phyloP scores from a whole-genome alignment of 2,113 vertebrate species.

The Plestiodon gilberti region DNA sequence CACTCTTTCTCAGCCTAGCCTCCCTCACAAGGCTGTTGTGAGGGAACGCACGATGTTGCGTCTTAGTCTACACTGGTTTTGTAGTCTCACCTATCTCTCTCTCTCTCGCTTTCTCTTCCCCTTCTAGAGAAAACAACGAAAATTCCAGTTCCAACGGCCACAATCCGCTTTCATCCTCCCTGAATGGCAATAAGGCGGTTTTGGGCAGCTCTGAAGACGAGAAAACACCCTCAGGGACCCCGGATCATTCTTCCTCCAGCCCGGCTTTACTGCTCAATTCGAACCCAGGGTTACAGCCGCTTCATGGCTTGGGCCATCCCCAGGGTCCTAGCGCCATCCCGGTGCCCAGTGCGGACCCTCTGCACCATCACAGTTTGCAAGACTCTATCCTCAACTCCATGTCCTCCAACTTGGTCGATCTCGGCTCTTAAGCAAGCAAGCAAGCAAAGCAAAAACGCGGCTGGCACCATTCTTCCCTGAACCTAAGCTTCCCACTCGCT shows the following conservation, averaged over 20 bases:
- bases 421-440: conserved; percentile 87
- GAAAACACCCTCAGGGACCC: conserved; percentile 96
- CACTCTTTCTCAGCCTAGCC: too few relatives aligned
- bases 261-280: conserved; percentile 91
- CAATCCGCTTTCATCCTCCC: conserved; percentile 92
- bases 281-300: conserved; percentile 86
- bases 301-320: conserved; percentile 93
- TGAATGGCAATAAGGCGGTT: conserved; percentile 97
- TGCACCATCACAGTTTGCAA: conserved; percentile 96
- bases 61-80: background rate
- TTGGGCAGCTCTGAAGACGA: conserved; percentile 98
- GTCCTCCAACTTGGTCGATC: conserved; percentile 97
- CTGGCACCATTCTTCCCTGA: conserved; percentile 1
- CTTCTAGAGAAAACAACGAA: conserved; percentile 96
- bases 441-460: background rate
- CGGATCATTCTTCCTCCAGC: conserved; percentile 93
- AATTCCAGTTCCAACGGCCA: conserved; percentile 96
- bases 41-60: too few relatives aligned
- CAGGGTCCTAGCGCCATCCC: conserved; percentile 97
- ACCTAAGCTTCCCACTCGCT: background rate
- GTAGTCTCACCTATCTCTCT: conserved; percentile 50
- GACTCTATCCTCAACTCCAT: conserved; percentile 99
- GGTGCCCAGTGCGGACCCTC: conserved; percentile 87
- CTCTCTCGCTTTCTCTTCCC: conserved; percentile 56
- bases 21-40: background rate